phyloP scores from a whole-genome alignment of 2,113 vertebrate species.

The Coptodon rendalli region DNA sequence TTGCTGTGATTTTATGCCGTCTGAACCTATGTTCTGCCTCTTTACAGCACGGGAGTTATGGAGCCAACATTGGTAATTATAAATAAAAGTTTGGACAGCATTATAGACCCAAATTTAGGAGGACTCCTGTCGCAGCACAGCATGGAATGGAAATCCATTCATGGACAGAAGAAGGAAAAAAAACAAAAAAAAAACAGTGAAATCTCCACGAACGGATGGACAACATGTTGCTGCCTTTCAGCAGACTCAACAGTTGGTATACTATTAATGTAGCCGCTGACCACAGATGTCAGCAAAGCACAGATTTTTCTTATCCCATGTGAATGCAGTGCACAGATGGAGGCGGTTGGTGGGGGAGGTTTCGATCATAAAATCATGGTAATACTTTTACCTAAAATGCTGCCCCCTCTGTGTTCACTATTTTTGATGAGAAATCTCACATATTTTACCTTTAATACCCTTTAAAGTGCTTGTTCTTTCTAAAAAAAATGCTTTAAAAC shows the following conservation, averaged over 20 bases:
- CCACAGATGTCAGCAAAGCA: not conserved
- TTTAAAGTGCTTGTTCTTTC: not conserved
- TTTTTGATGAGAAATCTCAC: not conserved
- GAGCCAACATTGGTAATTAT: not conserved
- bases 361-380: not conserved
- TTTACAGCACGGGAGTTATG: not conserved
- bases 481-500: not conserved
- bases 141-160: not conserved
- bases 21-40: not conserved
- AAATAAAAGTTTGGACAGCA: not conserved
- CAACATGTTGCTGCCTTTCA: not conserved
- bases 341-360: not conserved
- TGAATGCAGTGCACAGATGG: not conserved
- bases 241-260: not conserved
- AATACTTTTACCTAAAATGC: not conserved
- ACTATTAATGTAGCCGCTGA: not conserved
- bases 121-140: not conserved
- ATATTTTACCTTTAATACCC: not conserved
- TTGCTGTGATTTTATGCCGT: not conserved
- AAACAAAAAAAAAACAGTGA: rapidly evolving
- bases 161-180: not conserved
- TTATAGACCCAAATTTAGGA: not conserved
- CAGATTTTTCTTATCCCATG: not conserved
- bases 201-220: not conserved
- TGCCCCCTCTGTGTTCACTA: not conserved